Base-by-base conservation (phyloP, 2,888 invertebrate species). In the Vanessa cardui region DNA sequence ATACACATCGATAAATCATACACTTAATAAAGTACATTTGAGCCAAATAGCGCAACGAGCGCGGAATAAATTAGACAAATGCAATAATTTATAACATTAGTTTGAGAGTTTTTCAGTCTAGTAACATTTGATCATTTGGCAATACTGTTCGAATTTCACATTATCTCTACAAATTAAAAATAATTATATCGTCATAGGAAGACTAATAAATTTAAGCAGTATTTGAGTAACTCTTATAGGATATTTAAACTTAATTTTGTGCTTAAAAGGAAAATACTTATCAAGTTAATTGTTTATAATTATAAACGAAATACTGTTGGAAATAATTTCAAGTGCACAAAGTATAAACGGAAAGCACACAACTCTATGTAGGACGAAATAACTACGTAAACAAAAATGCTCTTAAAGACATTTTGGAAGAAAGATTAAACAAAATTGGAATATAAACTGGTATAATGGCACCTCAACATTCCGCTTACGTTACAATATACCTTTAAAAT, bases 101-200 rank as follows among this genome's bases (percentile, higher is more conserved):
- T 65, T 65, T 71, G 73, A 71, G 74, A 73, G 77, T 76, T 74
- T 79, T 83, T 92, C 92, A 92, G 92, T 92, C 92, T 92, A 91
- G 90, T 87, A 84, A 88, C 80, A 87, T 87, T 90, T 89, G 89
- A 89, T 91, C 86, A 91, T 92, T 92, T 92, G 92, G 92, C 92
- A 92, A 91, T 90, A 88, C 86, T 89, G 87, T 89, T 89, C 79
- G 84, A 81, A 78, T 81, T 88, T 87, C 75, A 82, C 76, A 82
- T 81, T 83, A 86, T 78, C 85, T 78, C 80, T 85, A 87, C 74
- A 82, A 81, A 78, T 82, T 85, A 85, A 82, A 78, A 84, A 87
- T 77, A 82, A 79, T 65, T 83, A 85, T 56, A 82, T 84, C 79
- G 88, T 83, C 86, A 79, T 85, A 87, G 90, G 91, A 92, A 91